These are phyloP conservation scores for Andrena bucephala DNA, from an alignment of 2,888 invertebrate species.

Conservation along the genomic window DNA sequence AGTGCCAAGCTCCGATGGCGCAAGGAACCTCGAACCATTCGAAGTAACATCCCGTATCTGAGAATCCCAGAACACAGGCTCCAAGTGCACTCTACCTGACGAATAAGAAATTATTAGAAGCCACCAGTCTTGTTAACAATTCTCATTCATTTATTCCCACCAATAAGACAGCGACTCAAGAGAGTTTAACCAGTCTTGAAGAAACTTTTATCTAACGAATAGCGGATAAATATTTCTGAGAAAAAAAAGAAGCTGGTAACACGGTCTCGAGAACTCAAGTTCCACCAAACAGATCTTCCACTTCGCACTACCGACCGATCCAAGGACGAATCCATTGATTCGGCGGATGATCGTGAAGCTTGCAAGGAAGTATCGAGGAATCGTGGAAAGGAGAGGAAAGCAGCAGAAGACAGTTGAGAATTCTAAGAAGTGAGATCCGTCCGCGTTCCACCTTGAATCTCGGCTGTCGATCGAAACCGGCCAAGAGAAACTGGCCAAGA, in stretches of 20 bases:
- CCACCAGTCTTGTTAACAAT: background rate
- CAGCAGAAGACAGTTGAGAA: background rate
- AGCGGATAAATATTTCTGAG: no score
- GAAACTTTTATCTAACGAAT: no score
- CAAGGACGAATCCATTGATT: background rate
- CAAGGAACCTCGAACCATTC: slow-evolving; percentile 60
- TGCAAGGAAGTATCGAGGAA: background rate
- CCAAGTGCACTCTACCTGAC: background rate
- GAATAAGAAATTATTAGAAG: background rate
- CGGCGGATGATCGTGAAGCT: background rate
- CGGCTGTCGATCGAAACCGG: slow-evolving; percentile 25
- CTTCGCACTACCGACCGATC: background rate
- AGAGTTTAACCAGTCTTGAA: no score
- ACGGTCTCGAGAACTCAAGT: no score
- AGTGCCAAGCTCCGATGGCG: slow-evolving; percentile 76
- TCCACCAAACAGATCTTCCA: background rate
- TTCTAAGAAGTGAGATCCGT: slow-evolving; percentile 2
- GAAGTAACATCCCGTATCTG: background rate
- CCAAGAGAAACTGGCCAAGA: slow-evolving; percentile 1
- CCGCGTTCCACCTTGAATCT: background rate
- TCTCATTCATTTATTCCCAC: background rate
- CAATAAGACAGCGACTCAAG: background rate
- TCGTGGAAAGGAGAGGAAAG: background rate
- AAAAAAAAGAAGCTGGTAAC: no score
- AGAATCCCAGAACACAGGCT: background rate